A percentile compares a stretch with the other conserved stretches of the same genome.
Conservation (phyloP, 2,113 vertebrate species). For the Mixornis gularis region DNA sequence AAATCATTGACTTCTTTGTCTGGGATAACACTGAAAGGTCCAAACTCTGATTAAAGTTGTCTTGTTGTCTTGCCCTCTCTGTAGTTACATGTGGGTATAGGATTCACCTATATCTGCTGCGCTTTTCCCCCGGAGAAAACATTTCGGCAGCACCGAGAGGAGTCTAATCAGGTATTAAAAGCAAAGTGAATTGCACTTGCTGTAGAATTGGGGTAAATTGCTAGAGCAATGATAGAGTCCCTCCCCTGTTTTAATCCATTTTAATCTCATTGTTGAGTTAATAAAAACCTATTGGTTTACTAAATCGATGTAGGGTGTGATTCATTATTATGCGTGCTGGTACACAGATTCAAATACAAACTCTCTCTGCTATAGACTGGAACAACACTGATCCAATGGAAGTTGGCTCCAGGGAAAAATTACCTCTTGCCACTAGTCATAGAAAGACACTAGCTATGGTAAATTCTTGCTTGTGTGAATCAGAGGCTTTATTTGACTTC, state of each 20-base stretch:
- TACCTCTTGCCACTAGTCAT: slow-evolving; percentile 9
- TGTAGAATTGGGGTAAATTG: slow-evolving; percentile 38
- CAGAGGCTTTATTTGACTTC: slow-evolving; percentile 58
- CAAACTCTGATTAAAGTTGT: neutral
- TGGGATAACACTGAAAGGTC: neutral
- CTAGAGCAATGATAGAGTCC: slow-evolving; percentile 1
- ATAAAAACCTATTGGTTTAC: slow-evolving; percentile 59
- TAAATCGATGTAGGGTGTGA: slow-evolving; percentile 50
- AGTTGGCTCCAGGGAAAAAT: slow-evolving; percentile 40
- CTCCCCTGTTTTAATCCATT: slow-evolving; percentile 51
- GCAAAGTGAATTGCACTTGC: neutral
- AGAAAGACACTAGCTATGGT: neutral
- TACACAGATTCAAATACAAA: neutral
- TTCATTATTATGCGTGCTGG: slow-evolving; percentile 11
- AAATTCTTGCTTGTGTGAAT: slow-evolving; percentile 20
- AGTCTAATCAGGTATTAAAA: slow-evolving; percentile 18
- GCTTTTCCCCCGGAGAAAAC: neutral
- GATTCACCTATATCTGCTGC: neutral
- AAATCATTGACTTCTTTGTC: neutral
- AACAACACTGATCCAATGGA: slow-evolving; percentile 16
- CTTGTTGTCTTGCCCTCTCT: neutral
- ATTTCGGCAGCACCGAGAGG: neutral
- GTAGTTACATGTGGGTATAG: neutral
- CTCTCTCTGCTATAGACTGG: neutral
- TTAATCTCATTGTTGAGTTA: slow-evolving; percentile 57